Conservation (phyloP, 2,113 vertebrate genomes). For the Caloenas nicobarica region DNA sequence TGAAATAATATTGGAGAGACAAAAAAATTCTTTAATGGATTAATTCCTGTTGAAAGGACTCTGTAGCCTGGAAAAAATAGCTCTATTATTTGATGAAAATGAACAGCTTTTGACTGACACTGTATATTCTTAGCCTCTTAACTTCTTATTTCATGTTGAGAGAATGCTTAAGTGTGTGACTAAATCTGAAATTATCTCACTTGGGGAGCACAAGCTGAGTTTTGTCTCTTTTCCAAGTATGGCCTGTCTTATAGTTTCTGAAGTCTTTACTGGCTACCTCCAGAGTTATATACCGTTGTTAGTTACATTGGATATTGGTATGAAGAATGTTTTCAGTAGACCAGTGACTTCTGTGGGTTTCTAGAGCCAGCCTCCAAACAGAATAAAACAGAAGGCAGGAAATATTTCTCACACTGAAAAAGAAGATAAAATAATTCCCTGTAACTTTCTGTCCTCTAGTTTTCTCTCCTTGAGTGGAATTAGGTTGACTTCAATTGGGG, state of each 20-base stretch:
- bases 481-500: not conserved
- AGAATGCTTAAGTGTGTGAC: not conserved
- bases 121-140: not conserved
- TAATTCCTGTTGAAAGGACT: not conserved
- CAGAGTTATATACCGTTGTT: not conserved
- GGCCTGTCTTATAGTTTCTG: not conserved
- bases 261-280: not conserved
- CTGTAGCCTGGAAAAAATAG: not conserved
- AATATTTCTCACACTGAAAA: not conserved
- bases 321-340: not conserved
- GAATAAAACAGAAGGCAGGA: not conserved
- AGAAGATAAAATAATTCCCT: not conserved
- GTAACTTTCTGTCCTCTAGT: not conserved
- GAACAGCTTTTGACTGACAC: not conserved
- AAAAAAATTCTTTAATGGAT: not conserved
- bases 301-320: not conserved
- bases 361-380: not conserved
- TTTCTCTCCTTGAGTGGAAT: not conserved
- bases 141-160: not conserved
- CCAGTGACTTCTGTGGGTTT: not conserved
- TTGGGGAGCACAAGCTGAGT: not conserved
- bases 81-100: not conserved
- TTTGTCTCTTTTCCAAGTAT: not conserved
- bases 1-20: not conserved
- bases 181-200: not conserved